These are phyloP conservation scores for Octodon degus DNA, from an alignment of 2,113 vertebrate genomes.

Conservation along the genomic window DNA sequence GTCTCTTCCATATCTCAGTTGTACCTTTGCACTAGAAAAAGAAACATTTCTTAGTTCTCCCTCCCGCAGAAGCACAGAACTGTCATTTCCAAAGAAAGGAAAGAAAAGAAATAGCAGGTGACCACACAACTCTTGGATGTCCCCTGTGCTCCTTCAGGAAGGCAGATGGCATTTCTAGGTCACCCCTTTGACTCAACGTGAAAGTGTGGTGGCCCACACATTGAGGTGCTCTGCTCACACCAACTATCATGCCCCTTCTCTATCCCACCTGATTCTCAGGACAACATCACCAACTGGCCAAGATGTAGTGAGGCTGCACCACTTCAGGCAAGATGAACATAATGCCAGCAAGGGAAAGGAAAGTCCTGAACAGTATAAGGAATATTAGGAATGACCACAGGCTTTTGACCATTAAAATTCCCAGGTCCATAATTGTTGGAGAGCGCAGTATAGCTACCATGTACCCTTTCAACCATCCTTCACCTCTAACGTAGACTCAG, in stretches of 20 bases:
- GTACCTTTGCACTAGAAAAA: slow-evolving; percentile 20
- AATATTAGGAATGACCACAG: not conserved
- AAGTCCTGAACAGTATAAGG: not conserved
- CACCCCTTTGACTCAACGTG: not conserved
- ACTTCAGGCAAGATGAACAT: not conserved
- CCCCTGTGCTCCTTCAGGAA: not conserved
- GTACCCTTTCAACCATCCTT: not conserved
- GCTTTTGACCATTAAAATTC: not conserved
- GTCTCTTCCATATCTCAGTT: not conserved
- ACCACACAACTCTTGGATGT: not conserved
- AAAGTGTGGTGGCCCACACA: not conserved
- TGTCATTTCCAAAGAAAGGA: not conserved
- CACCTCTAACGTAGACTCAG: not conserved
- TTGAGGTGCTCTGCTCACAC: not conserved
- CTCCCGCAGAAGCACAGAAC: not conserved
- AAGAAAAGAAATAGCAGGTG: not conserved
- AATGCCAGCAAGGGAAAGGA: not conserved
- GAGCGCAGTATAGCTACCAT: rapidly evolving
- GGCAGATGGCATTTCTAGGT: not conserved
- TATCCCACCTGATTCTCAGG: not conserved
- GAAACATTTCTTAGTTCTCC: not conserved
- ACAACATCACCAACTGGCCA: not conserved
- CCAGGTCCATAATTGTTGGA: not conserved
- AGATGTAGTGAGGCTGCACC: not conserved
- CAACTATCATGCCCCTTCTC: not conserved